A percentile compares a stretch with the other conserved stretches of the same genome.
Conservation (phyloP, 2,113 vertebrate genomes). For the Bombycilla garrulus region DNA sequence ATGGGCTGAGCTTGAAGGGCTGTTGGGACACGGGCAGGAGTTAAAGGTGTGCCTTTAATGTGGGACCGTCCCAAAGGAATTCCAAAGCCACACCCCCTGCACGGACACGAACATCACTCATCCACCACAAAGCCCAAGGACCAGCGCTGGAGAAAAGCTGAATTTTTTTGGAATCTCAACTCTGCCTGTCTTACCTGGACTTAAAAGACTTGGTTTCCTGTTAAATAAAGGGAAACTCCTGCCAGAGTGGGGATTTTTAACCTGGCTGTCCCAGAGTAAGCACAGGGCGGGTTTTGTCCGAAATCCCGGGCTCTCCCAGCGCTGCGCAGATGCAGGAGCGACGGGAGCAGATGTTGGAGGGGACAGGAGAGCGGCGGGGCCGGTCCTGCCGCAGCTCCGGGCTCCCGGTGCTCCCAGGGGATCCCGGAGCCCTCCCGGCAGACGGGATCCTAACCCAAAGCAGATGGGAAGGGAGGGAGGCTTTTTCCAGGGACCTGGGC, state of each 20-base stretch:
- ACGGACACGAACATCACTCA: accelerated
- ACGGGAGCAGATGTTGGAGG: constrained; percentile 63
- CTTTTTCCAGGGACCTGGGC: neutral
- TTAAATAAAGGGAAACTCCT: neutral
- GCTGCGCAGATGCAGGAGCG: constrained; percentile 27
- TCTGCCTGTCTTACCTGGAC: neutral
- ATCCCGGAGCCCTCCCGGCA: neutral
- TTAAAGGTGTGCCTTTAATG: neutral
- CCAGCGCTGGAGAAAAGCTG: accelerated
- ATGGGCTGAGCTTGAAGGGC: accelerated
- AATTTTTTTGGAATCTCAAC: neutral
- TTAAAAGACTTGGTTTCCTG: neutral
- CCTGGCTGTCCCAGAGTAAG: neutral
- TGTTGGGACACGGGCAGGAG: neutral
- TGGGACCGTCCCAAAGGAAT: neutral
- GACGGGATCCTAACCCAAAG: constrained; percentile 62
- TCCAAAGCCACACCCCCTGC: neutral
- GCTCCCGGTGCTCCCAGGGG: neutral
- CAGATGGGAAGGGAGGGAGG: constrained; percentile 45
- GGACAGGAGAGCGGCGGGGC: constrained; percentile 16
- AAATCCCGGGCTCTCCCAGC: constrained; percentile 35
- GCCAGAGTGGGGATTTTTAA: neutral
- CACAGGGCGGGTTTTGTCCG: neutral
- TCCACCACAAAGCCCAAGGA: accelerated
- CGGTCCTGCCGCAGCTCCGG: constrained; percentile 30